These are phyloP conservation scores for Calliphora vicina DNA, from an alignment of 1,140 invertebrate genomes.

Conservation along the genomic window DNA sequence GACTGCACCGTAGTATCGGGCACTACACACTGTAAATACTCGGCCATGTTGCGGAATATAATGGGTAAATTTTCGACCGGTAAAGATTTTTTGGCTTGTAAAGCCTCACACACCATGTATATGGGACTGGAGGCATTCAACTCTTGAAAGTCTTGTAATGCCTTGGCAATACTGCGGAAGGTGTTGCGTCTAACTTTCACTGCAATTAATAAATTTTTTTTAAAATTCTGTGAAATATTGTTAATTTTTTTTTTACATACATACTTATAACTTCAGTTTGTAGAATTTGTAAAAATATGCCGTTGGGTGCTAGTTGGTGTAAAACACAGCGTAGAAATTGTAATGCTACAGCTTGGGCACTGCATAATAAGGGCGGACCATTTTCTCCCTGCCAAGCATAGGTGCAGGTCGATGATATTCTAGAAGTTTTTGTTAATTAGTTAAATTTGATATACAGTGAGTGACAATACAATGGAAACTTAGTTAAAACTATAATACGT, in stretches of 20 bases:
- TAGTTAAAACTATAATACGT: too few relatives aligned
- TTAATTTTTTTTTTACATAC: background rate
- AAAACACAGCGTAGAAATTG: slow-evolving; percentile 96
- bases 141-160: slow-evolving; percentile 96
- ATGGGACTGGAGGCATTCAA: slow-evolving; percentile 93
- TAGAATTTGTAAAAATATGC: slow-evolving; percentile 96
- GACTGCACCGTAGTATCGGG: slow-evolving; percentile 79
- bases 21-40: slow-evolving; percentile 91
- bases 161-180: slow-evolving; percentile 91
- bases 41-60: slow-evolving; percentile 88
- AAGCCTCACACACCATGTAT: slow-evolving; percentile 87
- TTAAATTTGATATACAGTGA: background rate
- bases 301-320: slow-evolving; percentile 95
- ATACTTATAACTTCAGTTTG: slow-evolving; percentile 84
- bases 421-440: background rate
- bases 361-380: slow-evolving; percentile 86
- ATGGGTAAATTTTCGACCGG: slow-evolving; percentile 77
- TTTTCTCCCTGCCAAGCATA: slow-evolving; percentile 93
- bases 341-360: slow-evolving; percentile 90
- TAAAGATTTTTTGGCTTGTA: slow-evolving; percentile 89
- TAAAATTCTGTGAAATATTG: background rate
- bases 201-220: slow-evolving; percentile 27
- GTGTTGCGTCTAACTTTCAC: slow-evolving; percentile 68
- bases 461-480: too few relatives aligned
- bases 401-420: slow-evolving; percentile 66